These are phyloP conservation scores for Cactoblastis cactorum DNA, from an alignment of 2,888 invertebrate species.

Conservation along the genomic window DNA sequence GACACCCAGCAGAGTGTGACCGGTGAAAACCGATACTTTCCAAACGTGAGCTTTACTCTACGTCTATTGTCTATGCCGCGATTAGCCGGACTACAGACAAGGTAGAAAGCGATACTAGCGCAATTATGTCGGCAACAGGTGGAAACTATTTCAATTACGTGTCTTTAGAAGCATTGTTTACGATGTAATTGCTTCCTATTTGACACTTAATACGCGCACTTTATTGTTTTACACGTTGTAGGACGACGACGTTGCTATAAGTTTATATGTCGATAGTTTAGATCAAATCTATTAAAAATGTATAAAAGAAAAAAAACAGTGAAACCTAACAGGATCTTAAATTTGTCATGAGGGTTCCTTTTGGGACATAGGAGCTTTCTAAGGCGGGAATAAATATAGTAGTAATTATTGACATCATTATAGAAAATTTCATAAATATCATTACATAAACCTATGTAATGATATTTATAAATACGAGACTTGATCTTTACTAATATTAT, in stretches of 20 bases:
- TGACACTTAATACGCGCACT: not conserved
- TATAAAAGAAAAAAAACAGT: too few relatives aligned
- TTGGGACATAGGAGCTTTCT: too few relatives aligned
- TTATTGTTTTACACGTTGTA: not conserved
- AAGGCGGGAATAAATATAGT: too few relatives aligned
- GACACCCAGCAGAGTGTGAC: conserved; percentile 46
- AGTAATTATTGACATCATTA: too few relatives aligned
- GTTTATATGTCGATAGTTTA: not conserved
- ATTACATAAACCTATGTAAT: too few relatives aligned
- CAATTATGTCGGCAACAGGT: conserved; percentile 26
- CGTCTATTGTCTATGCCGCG: conserved; percentile 31
- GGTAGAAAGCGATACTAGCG: conserved; percentile 34
- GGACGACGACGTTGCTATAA: not conserved
- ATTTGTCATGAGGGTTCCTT: too few relatives aligned
- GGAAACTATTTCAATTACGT: conserved; percentile 22
- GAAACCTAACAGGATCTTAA: too few relatives aligned
- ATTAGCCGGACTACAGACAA: conserved; percentile 36
- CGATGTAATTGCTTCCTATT: conserved; percentile 3
- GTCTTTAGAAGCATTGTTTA: not conserved
- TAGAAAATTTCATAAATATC: too few relatives aligned
- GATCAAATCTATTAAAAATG: too few relatives aligned
- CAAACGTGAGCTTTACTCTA: conserved; percentile 45
- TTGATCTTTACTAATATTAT: too few relatives aligned
- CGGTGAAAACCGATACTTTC: conserved; percentile 56
- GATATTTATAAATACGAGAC: too few relatives aligned